Percentiles rank a stretch among this genome's conserved stretches.
phyloP scores from a whole-genome alignment of 1,140 invertebrate species.

The Pollicipes pollicipes region DNA sequence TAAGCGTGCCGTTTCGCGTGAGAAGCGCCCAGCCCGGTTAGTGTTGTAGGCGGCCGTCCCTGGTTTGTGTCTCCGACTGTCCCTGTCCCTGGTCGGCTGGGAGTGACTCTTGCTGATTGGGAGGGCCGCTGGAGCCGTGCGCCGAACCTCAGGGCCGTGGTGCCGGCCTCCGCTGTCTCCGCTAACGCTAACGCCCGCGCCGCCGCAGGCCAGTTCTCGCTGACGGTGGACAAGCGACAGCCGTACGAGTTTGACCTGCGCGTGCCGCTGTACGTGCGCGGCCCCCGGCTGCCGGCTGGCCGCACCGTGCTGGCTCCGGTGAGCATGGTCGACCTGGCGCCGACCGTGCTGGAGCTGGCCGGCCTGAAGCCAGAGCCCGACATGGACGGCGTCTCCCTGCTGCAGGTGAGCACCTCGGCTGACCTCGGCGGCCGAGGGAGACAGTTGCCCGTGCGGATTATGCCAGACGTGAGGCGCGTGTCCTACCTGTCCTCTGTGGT shows the following conservation, averaged over 20 bases:
- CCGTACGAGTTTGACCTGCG: conserved; percentile 71
- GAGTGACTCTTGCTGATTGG: too few relatives aligned
- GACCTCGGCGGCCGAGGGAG: too few relatives aligned
- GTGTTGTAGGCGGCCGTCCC: too few relatives aligned
- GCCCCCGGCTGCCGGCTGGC: conserved; percentile 41
- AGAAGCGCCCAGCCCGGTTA: too few relatives aligned
- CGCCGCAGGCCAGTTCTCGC: conserved; percentile 45
- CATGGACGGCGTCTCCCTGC: conserved; percentile 5
- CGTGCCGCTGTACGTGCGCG: conserved; percentile 57
- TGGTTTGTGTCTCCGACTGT: not conserved
- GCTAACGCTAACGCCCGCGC: too few relatives aligned
- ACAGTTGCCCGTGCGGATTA: too few relatives aligned
- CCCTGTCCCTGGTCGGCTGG: not conserved
- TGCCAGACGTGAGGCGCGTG: not conserved
- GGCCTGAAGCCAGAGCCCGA: not conserved
- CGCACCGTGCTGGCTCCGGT: conserved; percentile 34
- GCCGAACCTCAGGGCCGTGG: too few relatives aligned
- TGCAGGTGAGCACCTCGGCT: too few relatives aligned
- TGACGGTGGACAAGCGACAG: conserved; percentile 72
- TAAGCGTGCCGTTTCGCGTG: too few relatives aligned
- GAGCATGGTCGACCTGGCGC: conserved; percentile 56
- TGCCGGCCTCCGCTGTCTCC: too few relatives aligned
- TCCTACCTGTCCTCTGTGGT: not conserved
- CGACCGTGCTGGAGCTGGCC: conserved; percentile 54
- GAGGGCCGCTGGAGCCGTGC: too few relatives aligned